A percentile compares a stretch with the other conserved stretches of the same genome.
Conservation (phyloP, 2,113 vertebrate species). For the Otolemur garnettii region DNA sequence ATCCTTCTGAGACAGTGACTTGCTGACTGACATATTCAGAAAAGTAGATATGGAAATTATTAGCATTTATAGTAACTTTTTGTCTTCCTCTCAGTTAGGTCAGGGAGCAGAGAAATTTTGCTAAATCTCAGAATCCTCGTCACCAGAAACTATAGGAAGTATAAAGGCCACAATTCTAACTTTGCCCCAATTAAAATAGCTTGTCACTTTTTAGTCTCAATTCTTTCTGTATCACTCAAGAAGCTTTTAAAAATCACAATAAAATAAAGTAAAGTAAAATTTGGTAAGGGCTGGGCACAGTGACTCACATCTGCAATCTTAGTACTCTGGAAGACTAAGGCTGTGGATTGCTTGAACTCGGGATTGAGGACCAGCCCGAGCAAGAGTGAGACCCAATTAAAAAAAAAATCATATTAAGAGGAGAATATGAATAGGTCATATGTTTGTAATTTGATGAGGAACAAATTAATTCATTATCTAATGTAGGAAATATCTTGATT, state of each 20-base stretch:
- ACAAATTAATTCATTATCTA: constrained; percentile 72
- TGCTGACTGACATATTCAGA: neutral
- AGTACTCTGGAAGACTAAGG: no score
- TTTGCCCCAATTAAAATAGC: neutral
- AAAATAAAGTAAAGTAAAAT: neutral
- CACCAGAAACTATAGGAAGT: neutral
- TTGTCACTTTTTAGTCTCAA: neutral
- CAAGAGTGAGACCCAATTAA: no score
- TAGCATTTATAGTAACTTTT: neutral
- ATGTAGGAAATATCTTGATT: constrained; percentile 64
- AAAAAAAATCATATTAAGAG: neutral
- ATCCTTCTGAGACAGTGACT: neutral
- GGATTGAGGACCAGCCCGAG: no score
- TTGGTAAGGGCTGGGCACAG: no score
- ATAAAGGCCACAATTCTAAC: neutral
- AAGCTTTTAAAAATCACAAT: neutral
- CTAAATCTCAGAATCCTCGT: neutral
- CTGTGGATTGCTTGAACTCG: no score
- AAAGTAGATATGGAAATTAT: neutral
- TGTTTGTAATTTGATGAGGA: neutral
- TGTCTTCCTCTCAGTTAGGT: neutral
- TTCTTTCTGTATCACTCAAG: neutral
- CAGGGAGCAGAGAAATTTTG: neutral
- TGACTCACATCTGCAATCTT: no score
- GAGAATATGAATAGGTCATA: neutral